Evolutionary conservation across 2,888 invertebrate genomes (phyloP).

Genomic region (Rhamnusium bicolor): DNA sequence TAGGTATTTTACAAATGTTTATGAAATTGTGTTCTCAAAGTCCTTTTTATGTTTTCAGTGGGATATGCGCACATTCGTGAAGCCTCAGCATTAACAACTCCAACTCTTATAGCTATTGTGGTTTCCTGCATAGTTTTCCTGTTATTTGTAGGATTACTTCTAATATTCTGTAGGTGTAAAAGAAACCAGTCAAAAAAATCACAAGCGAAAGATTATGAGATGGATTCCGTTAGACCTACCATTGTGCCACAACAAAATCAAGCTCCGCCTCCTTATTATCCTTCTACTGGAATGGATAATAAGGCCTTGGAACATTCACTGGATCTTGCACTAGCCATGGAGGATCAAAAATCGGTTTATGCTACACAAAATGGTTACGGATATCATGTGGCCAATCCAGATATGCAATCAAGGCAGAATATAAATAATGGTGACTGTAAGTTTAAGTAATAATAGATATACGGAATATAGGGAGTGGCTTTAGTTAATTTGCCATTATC

Average conservation of each 20-base stretch:
- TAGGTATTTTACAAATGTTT: conserved; percentile 72
- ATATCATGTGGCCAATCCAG: conserved; percentile 83
- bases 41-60: conserved; percentile 73
- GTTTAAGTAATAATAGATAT: conserved; percentile 64
- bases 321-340: conserved; percentile 87
- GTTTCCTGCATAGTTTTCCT: conserved; percentile 88
- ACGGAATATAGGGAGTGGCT: too few species aligned
- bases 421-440: conserved; percentile 88
- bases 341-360: conserved; percentile 90
- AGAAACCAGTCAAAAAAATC: conserved; percentile 87
- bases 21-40: conserved; percentile 6
- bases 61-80: conserved; percentile 87
- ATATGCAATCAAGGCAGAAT: conserved; percentile 79
- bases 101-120: conserved; percentile 84
- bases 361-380: conserved; percentile 89
- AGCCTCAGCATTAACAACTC: conserved; percentile 83
- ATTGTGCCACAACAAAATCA: conserved; percentile 90
- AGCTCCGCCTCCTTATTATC: conserved; percentile 92
- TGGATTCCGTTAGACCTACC: conserved; percentile 89
- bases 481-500: too few species aligned
- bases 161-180: conserved; percentile 90
- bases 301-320: conserved; percentile 92
- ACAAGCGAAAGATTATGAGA: conserved; percentile 89
- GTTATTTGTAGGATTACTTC: conserved; percentile 81
- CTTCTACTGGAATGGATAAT: conserved; percentile 91